A percentile compares a stretch with the other conserved stretches of the same genome.
Evolutionary conservation across 2,888 invertebrate species (phyloP).

Genomic region (Tipula lateralis): DNA sequence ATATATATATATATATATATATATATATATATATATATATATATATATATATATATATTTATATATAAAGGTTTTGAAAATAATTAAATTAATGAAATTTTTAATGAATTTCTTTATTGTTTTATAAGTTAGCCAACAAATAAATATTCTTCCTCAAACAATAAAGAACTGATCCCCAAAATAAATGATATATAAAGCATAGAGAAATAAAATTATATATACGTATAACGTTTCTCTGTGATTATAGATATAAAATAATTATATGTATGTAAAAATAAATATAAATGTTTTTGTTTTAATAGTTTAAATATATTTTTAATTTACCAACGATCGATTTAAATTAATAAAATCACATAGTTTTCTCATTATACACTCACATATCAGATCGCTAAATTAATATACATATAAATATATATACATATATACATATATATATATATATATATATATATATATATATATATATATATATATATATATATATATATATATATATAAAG

Average conservation of each 20-base stretch:
- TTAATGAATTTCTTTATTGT: not conserved
- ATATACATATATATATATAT: not conserved
- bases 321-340: not conserved
- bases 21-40: not conserved
- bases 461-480: not conserved
- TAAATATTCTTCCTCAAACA: not conserved
- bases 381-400: not conserved
- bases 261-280: not conserved
- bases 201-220: not conserved
- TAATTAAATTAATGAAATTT: not conserved
- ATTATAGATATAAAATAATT: not conserved
- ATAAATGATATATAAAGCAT: not conserved
- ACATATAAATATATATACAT: not conserved
- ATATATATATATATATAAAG: not conserved
- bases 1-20: not conserved
- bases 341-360: not conserved
- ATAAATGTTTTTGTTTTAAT: not conserved
- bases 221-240: not conserved
- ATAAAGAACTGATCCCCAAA: not conserved
- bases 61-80: not conserved
- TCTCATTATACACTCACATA: not conserved
- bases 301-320: not conserved
- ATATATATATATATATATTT: not conserved
- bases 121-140: not conserved
- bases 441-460: not conserved